Evolutionary conservation across 2,888 invertebrate species (phyloP).

Genomic region (Euspilapteryx auroguttella): DNA sequence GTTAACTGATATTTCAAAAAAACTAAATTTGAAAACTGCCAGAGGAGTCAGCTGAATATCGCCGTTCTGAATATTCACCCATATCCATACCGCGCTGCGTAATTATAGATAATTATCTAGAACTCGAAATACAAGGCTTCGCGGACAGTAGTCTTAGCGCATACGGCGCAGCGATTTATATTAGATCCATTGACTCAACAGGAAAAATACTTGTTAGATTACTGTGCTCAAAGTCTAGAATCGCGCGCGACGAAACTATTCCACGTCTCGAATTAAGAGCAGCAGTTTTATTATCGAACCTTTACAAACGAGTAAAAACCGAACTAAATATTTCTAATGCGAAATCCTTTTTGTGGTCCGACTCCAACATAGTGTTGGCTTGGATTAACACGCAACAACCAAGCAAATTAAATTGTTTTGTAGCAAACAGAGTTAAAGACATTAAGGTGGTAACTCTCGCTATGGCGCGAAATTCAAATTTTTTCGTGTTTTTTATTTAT

Average conservation of each 20-base stretch:
- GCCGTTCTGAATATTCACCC: too few relatives aligned
- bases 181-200: neutral
- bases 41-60: too few relatives aligned
- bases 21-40: too few relatives aligned
- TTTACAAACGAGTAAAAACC: neutral
- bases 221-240: neutral
- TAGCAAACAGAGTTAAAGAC: neutral
- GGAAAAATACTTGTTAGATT: neutral
- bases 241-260: neutral
- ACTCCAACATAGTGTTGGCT: neutral
- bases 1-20: too few relatives aligned
- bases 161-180: neutral
- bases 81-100: neutral
- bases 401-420: neutral
- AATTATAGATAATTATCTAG: neutral
- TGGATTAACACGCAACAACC: constrained; percentile 1
- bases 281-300: neutral
- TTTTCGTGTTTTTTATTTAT: too few relatives aligned
- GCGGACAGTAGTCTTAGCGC: neutral
- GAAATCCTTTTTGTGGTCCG: neutral
- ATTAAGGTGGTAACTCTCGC: too few relatives aligned
- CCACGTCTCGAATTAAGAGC: neutral
- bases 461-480: too few relatives aligned
- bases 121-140: neutral
- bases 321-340: neutral